Percentiles rank a stretch among this genome's conserved stretches.
These are phyloP conservation scores for Vireo altiloquus DNA, from an alignment of 2,113 vertebrate genomes.

Conservation along the genomic window DNA sequence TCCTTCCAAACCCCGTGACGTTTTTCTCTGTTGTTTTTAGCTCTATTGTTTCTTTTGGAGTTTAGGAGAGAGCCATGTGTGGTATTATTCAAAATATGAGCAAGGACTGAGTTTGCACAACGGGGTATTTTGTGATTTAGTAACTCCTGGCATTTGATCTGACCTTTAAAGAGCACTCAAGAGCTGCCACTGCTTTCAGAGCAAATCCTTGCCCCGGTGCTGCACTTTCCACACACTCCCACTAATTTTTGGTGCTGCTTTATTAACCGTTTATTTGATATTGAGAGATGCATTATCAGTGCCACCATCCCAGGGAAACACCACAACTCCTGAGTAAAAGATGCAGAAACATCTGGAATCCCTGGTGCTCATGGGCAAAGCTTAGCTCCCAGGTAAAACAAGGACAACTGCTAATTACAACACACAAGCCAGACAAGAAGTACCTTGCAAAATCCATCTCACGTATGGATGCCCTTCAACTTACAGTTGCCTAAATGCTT, in stretches of 20 bases:
- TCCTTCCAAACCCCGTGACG: fast-evolving
- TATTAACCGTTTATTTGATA: neutral
- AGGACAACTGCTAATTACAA: neutral
- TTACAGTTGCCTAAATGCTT: neutral
- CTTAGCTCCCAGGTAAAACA: neutral
- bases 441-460: neutral
- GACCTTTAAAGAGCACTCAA: neutral
- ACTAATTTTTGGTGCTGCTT: neutral
- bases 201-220: neutral
- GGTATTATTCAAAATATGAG: neutral
- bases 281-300: fast-evolving
- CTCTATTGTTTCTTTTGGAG: neutral
- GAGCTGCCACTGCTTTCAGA: neutral
- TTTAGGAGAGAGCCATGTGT: neutral
- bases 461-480: fast-evolving
- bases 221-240: neutral
- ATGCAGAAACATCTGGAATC: neutral
- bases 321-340: neutral
- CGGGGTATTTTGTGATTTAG: neutral
- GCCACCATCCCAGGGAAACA: fast-evolving
- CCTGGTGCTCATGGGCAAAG: fast-evolving
- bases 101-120: fast-evolving
- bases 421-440: fast-evolving
- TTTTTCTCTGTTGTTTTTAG: neutral
- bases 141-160: neutral